Percentiles rank a stretch among this genome's conserved stretches.
Conservation (phyloP, 2,113 vertebrate species). For the Ammodytes dubius region DNA sequence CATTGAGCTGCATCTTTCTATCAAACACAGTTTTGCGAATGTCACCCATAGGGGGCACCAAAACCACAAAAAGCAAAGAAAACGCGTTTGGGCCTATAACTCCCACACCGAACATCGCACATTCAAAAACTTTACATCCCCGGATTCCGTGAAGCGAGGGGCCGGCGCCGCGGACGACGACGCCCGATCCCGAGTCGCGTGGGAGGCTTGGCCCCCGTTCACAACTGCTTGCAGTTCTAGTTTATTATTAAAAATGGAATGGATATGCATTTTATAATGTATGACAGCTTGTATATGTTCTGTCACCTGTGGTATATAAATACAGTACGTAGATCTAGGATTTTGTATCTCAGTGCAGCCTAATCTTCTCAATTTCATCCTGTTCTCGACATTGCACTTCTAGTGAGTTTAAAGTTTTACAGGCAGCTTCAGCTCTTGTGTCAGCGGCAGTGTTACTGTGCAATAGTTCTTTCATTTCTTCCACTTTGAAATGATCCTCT, state of each 20-base stretch:
- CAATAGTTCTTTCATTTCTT: neutral
- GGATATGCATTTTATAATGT: neutral
- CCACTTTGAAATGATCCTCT: neutral
- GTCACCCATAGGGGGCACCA: too few species aligned
- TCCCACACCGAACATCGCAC: too few species aligned
- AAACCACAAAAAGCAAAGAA: too few species aligned
- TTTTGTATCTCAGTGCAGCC: neutral
- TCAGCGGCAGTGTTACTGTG: neutral
- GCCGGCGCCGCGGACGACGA: too few species aligned
- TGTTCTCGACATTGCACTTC: neutral
- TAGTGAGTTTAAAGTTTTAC: constrained; percentile 15
- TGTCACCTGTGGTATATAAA: neutral
- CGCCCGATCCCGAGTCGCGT: too few species aligned
- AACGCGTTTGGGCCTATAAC: too few species aligned
- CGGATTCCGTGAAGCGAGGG: too few species aligned
- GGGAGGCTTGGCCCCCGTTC: too few species aligned
- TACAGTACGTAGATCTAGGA: neutral
- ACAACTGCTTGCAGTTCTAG: too few species aligned
- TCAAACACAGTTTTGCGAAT: too few species aligned
- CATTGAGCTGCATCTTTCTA: too few species aligned
- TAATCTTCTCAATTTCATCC: constrained; percentile 2
- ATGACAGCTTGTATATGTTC: neutral
- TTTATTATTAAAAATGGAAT: neutral
- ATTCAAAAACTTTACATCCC: too few species aligned
- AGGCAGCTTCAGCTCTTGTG: neutral